Percentiles rank a stretch among this genome's conserved stretches.
Evolutionary conservation across 2,113 vertebrate species (phyloP).

Genomic region (Condylura cristata): DNA sequence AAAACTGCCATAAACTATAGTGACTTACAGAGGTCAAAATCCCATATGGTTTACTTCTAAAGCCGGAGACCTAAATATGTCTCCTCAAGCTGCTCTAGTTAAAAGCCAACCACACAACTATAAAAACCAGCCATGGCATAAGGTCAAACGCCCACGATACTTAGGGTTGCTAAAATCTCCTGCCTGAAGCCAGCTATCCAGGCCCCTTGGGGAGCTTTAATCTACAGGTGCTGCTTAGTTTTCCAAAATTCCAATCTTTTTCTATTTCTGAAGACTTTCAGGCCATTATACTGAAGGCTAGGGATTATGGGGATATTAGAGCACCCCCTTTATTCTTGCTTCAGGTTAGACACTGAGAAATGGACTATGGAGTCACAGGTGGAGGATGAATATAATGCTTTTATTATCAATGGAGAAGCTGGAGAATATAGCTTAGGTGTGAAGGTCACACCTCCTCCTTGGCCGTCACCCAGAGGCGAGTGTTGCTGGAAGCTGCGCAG

Average conservation of each 20-base stretch:
- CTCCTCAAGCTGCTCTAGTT: neutral
- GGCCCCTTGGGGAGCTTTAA: neutral
- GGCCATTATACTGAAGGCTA: neutral
- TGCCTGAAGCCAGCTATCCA: neutral
- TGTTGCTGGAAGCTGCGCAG: rapidly evolving
- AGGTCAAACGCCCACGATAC: neutral
- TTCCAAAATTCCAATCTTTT: neutral
- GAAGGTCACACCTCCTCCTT: neutral
- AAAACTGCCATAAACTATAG: neutral
- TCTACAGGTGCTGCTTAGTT: neutral
- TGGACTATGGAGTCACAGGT: too few species aligned
- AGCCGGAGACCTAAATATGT: neutral
- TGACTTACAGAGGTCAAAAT: conserved; percentile 46
- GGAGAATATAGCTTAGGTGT: neutral
- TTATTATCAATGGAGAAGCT: neutral
- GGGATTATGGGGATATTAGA: neutral
- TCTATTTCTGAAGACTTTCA: neutral
- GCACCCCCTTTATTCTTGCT: neutral
- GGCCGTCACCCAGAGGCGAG: neutral
- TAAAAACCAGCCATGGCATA: neutral
- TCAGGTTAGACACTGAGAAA: neutral
- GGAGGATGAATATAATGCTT: neutral
- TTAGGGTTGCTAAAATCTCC: neutral
- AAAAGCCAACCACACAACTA: neutral
- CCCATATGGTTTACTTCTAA: conserved; percentile 34